Evolutionary conservation across 1,140 invertebrate species (phyloP).

Genomic region (Trachymyrmex cornetzi): DNA sequence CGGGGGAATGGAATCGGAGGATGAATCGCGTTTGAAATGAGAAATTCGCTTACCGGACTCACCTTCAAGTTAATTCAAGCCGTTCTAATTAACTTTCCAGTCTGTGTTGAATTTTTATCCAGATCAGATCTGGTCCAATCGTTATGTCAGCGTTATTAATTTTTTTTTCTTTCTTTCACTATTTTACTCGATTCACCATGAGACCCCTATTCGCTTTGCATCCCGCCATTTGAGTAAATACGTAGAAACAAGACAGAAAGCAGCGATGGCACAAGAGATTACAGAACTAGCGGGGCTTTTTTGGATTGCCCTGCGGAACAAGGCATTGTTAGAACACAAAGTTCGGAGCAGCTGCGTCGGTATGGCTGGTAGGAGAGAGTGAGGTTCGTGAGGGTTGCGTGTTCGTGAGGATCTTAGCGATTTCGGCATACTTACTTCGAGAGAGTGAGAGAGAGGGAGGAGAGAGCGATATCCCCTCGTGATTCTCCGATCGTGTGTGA

Average conservation of each 20-base stretch:
- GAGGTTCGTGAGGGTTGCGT: constrained; percentile 29
- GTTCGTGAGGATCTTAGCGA: constrained; percentile 44
- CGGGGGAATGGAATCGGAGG: constrained; percentile 36
- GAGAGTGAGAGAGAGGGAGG: constrained; percentile 8
- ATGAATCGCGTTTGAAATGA: constrained; percentile 28
- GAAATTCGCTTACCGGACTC: not conserved
- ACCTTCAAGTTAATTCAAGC: not conserved
- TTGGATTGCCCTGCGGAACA: constrained; percentile 64
- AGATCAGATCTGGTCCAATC: constrained; percentile 5
- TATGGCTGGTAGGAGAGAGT: constrained; percentile 55
- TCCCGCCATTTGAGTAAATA: constrained; percentile 53
- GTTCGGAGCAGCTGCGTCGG: constrained; percentile 64
- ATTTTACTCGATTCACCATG: not conserved
- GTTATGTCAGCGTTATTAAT: not conserved
- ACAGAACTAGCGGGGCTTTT: constrained; percentile 72
- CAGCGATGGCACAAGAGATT: constrained; percentile 74
- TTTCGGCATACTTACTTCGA: constrained; percentile 38
- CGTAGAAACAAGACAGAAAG: constrained; percentile 73
- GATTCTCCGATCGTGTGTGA: constrained; percentile 29
- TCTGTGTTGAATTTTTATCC: not conserved
- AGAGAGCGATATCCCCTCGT: constrained; percentile 30
- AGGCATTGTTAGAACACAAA: constrained; percentile 72
- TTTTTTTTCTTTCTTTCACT: not conserved
- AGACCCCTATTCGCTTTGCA: constrained; percentile 39
- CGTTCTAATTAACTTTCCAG: not conserved